Base-by-base conservation (phyloP, 2,113 vertebrate species). In the Gymnorhina tibicen region DNA sequence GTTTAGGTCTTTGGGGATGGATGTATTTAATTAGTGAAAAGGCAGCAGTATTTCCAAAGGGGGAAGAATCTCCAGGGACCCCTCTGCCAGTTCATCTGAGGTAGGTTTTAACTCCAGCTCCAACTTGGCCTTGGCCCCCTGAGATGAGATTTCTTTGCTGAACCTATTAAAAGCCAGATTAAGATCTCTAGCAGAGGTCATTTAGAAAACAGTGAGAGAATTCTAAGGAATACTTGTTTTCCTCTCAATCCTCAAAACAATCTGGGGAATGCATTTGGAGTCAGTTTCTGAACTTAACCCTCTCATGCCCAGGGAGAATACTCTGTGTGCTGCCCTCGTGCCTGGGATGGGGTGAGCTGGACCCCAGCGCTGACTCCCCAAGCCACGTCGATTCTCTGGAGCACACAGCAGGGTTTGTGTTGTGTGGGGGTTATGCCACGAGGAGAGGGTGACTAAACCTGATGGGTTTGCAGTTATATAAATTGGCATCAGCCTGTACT, bases 201-300 rank as follows among this genome's bases (percentile, higher is more conserved):
- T 83, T 87, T 91, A 87, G 77, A 84, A 95, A 95, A 42, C 50
- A 67, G 76, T 15, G 39, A 92, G 72, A 62, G 9, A 19, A 95
- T 76, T 95, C 62, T 84, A 50, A 89, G 79, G 72, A 94, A 92
- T 92, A 95, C 64, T 95, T 96, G 91, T 95, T 95, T 95, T 95
- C 52, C 32, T 91, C 73, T 89, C 91, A 86, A 32, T 94, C 82
- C 88, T 91, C 86, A 78, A 77, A 96, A 91, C 83, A 92, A 95
- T 95, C 73, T 22, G 32, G 76, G 64, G 86, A 95, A 94, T 86
- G 88, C 11, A 2, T 91, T 94, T 39, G 42, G 72, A 88, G 55
- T 72, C 88, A 83, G n/a, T 86, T 92, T 90, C 55, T 69, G 53
- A 83, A 44, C 16, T 94, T 97, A 96, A 96, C 95, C 53, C 82